A percentile compares a stretch with the other conserved stretches of the same genome.
phyloP scores from a whole-genome alignment of 2,888 invertebrate species.

The Hymenopus coronatus region DNA sequence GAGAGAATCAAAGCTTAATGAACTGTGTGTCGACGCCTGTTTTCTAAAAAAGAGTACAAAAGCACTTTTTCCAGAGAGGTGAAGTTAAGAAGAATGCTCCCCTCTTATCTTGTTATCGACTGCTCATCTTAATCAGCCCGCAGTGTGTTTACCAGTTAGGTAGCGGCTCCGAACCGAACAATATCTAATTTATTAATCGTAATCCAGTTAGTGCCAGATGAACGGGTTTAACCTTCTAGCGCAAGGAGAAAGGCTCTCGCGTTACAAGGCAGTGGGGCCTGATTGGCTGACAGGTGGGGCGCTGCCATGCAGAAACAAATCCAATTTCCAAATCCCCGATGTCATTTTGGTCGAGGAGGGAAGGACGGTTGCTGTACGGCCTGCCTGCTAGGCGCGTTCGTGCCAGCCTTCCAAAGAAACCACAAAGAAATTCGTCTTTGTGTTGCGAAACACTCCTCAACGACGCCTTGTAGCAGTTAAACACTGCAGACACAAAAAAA shows the following conservation, averaged over 20 bases:
- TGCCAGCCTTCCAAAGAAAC: too few species aligned
- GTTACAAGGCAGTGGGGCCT: neutral
- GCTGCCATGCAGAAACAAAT: slow-evolving; percentile 24
- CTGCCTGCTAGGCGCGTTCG: neutral
- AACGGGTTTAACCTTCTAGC: neutral
- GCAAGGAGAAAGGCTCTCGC: neutral
- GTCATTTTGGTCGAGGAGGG: slow-evolving; percentile 17
- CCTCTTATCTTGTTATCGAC: neutral
- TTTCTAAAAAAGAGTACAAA: too few species aligned
- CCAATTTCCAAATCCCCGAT: slow-evolving; percentile 27
- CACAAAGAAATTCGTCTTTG: too few species aligned
- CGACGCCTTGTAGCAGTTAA: too few species aligned
- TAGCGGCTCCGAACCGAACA: neutral
- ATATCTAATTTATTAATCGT: neutral
- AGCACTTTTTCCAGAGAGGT: too few species aligned
- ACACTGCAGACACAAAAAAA: too few species aligned
- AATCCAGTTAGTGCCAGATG: neutral
- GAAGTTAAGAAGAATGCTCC: too few species aligned
- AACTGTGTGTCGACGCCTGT: too few species aligned
- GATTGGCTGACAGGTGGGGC: slow-evolving; percentile 8
- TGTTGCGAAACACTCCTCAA: too few species aligned
- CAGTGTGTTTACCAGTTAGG: neutral
- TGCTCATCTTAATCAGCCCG: neutral
- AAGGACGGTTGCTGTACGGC: neutral
- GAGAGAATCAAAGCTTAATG: too few species aligned